These are phyloP conservation scores for Thelaira solivaga DNA, from an alignment of 2,888 invertebrate genomes.

Conservation along the genomic window DNA sequence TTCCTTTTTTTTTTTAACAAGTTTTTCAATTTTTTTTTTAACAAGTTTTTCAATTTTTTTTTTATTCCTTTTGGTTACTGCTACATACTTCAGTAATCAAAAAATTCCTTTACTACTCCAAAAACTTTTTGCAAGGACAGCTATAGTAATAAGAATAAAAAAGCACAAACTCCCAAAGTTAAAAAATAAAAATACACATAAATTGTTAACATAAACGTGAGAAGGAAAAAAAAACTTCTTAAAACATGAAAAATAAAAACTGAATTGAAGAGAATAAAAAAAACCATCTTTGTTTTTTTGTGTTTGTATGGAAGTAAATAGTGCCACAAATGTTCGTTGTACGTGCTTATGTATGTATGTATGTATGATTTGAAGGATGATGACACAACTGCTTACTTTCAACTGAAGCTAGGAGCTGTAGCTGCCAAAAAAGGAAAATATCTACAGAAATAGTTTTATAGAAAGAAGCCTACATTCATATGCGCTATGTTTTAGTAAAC, in stretches of 20 bases:
- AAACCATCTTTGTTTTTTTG: neutral
- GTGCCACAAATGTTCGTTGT: neutral
- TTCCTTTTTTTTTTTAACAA: neutral
- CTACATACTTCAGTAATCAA: constrained; percentile 57
- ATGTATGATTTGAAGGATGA: neutral
- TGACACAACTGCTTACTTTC: constrained; percentile 23
- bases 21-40: neutral
- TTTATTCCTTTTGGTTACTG: constrained; percentile 29
- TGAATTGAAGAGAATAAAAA: constrained; percentile 22
- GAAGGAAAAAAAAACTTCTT: constrained; percentile 27
- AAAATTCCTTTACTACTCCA: constrained; percentile 61
- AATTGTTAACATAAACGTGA: constrained; percentile 55
- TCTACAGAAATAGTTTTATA: constrained; percentile 53
- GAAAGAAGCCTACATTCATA: neutral
- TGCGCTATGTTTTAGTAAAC: neutral
- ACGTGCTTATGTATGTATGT: neutral
- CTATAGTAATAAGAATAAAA: constrained; percentile 47
- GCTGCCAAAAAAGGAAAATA: constrained; percentile 60
- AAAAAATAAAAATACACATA: constrained; percentile 36
- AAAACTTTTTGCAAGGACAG: constrained; percentile 52
- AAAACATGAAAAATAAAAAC: constrained; percentile 25
- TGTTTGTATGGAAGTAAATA: neutral
- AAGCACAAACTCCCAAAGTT: constrained; percentile 34
- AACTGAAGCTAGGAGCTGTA: constrained; percentile 24
- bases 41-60: neutral